phyloP scores from a whole-genome alignment of 2,113 vertebrate species.

The Pao palembangensis region DNA sequence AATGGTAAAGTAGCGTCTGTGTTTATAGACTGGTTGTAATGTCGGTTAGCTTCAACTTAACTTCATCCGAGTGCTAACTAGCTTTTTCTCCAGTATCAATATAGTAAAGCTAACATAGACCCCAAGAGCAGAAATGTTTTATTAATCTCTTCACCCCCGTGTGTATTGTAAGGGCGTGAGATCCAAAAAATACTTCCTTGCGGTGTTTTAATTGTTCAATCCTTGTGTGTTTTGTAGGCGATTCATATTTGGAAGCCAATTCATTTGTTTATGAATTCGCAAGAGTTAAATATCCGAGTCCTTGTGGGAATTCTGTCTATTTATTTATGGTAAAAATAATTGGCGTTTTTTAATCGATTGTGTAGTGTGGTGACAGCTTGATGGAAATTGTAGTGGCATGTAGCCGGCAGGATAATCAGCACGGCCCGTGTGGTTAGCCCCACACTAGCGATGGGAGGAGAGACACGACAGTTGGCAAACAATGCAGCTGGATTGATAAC shows the following conservation, averaged over 20 bases:
- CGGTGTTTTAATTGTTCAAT: not conserved
- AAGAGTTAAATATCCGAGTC: not conserved
- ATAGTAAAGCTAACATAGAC: not conserved
- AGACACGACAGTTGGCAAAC: constrained; percentile 43
- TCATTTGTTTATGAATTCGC: too few relatives aligned
- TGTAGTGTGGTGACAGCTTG: not conserved
- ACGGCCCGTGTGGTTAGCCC: constrained; percentile 21
- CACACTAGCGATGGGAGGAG: constrained; percentile 24
- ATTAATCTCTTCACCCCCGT: not conserved
- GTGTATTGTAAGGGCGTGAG: too few relatives aligned
- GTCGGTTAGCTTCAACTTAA: not conserved
- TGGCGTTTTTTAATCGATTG: not conserved
- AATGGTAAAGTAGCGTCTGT: too few relatives aligned
- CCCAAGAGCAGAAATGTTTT: not conserved
- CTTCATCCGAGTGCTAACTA: constrained; percentile 1
- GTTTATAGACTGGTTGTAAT: too few relatives aligned
- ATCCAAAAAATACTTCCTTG: not conserved
- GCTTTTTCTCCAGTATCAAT: not conserved
- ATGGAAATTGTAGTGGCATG: not conserved
- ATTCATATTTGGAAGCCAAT: too few relatives aligned
- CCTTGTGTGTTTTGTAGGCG: too few relatives aligned
- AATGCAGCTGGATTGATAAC: constrained; percentile 29
- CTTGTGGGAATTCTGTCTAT: too few relatives aligned
- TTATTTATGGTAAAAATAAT: too few relatives aligned
- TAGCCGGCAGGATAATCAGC: constrained; percentile 23